A percentile compares a stretch with the other conserved stretches of the same genome.
Conservation (phyloP, 2,113 vertebrate species). For the Pithys albifrons region DNA sequence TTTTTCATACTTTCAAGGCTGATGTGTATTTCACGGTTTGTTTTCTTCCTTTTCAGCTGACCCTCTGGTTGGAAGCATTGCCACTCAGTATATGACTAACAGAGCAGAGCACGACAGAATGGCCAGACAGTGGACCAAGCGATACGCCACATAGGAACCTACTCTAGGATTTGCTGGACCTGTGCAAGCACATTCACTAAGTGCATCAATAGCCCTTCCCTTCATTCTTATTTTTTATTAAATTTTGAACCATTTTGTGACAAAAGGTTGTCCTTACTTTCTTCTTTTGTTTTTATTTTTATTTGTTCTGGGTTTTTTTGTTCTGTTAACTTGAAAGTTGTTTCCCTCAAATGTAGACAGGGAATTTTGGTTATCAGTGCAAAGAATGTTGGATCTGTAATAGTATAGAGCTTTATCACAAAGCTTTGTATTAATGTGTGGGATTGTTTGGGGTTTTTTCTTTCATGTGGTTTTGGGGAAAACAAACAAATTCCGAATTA, state of each 20-base stretch:
- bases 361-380: slow-evolving; percentile 84
- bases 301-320: slow-evolving; percentile 12
- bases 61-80: slow-evolving; percentile 95
- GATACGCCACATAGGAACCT: slow-evolving; percentile 90
- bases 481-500: slow-evolving; percentile 85
- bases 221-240: slow-evolving; percentile 78
- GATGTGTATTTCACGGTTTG: neutral
- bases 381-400: slow-evolving; percentile 84
- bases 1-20: neutral
- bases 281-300: slow-evolving; percentile 50
- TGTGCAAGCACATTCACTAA: slow-evolving; percentile 97
- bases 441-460: slow-evolving; percentile 24
- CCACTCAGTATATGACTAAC: slow-evolving; percentile 96
- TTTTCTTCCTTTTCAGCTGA: slow-evolving; percentile 85
- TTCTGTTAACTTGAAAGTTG: slow-evolving; percentile 91
- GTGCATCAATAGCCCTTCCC: slow-evolving; percentile 87
- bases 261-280: slow-evolving; percentile 73
- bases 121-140: slow-evolving; percentile 97
- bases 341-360: slow-evolving; percentile 80
- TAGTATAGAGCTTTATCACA: slow-evolving; percentile 89
- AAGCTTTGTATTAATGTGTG: slow-evolving; percentile 90
- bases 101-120: slow-evolving; percentile 96
- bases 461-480: slow-evolving; percentile 76
- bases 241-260: slow-evolving; percentile 82
- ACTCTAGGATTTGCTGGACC: slow-evolving; percentile 74